Percentiles rank a stretch among this genome's conserved stretches.
Conservation (phyloP, 1,140 invertebrate species). For the Camponotus pennsylvanicus region DNA sequence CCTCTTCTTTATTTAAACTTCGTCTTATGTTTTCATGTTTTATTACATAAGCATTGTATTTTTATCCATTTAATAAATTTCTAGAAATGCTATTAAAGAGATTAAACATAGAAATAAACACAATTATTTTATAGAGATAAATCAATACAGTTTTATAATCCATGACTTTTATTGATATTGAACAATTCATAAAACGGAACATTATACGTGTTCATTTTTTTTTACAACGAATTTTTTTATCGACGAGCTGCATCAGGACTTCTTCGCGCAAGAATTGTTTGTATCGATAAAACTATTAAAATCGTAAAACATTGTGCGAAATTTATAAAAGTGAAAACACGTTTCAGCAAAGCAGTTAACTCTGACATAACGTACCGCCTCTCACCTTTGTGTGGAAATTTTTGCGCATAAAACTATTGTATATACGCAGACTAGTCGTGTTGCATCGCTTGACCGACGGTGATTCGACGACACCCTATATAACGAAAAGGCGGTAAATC, state of each 20-base stretch:
- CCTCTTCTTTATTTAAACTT: background rate
- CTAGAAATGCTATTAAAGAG: background rate
- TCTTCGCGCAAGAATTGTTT: background rate
- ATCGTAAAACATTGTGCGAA: slow-evolving; percentile 24
- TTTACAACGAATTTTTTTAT: slow-evolving; percentile 5
- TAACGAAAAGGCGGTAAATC: slow-evolving; percentile 49
- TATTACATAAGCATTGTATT: slow-evolving; percentile 3
- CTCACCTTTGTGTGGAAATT: background rate
- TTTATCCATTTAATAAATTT: background rate
- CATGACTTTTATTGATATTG: background rate
- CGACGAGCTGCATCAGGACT: slow-evolving; percentile 12
- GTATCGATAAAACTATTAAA: slow-evolving; percentile 38
- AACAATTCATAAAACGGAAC: slow-evolving; percentile 26
- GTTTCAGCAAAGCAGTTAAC: slow-evolving; percentile 56
- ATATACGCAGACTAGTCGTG: slow-evolving; percentile 25
- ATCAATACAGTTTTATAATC: background rate
- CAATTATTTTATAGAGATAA: background rate
- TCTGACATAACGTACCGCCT: slow-evolving; percentile 36
- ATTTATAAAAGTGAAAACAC: slow-evolving; percentile 58
- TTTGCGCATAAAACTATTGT: slow-evolving; percentile 41
- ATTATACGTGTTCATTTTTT: background rate
- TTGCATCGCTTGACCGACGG: slow-evolving; percentile 1
- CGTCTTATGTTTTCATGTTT: background rate
- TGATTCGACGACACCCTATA: slow-evolving; percentile 53
- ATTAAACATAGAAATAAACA: background rate